phyloP scores from a whole-genome alignment of 2,797 vertebrate species.

The Momotus momota region DNA sequence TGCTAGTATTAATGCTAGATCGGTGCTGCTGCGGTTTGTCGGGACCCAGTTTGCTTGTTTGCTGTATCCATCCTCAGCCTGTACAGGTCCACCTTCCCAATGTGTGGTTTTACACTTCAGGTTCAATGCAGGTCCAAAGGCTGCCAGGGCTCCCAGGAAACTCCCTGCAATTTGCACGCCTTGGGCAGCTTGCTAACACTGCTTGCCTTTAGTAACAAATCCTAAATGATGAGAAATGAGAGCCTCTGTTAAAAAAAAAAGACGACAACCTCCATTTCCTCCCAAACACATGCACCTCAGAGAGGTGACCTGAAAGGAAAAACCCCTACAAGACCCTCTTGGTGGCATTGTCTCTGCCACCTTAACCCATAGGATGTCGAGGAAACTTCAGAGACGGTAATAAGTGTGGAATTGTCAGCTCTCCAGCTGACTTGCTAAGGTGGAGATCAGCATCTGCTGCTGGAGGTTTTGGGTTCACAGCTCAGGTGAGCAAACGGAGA shows the following conservation, averaged over 20 bases:
- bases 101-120: background rate
- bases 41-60: background rate
- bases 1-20: background rate
- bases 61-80: background rate
- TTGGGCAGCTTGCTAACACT: background rate
- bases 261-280: background rate
- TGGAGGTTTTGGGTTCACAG: background rate
- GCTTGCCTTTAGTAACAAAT: background rate
- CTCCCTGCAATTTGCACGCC: background rate
- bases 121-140: background rate
- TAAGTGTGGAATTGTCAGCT: background rate
- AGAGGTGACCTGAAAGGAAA: background rate
- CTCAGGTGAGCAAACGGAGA: background rate
- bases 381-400: background rate
- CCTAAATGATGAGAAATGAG: background rate
- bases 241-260: background rate
- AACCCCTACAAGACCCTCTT: background rate
- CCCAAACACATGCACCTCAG: background rate
- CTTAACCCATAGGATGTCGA: background rate
- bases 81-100: background rate
- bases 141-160: background rate
- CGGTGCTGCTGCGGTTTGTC: background rate
- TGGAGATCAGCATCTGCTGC: background rate
- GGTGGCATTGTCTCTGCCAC: too few relatives aligned
- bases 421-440: background rate